Conservation (phyloP, 2,888 invertebrate species). For the Oligia strigilis region DNA sequence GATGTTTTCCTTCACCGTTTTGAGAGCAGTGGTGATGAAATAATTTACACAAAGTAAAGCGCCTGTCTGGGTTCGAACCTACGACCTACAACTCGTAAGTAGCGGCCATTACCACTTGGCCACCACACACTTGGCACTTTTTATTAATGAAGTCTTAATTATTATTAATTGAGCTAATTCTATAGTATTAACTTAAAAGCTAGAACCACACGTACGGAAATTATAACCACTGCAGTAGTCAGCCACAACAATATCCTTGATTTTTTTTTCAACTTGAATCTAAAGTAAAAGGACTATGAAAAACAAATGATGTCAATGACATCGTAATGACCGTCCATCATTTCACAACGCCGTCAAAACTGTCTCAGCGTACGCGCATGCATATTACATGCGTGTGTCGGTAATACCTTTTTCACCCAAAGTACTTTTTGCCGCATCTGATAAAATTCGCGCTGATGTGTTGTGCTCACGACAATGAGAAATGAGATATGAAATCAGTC, state of each 20-base stretch:
- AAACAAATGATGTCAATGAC: constrained; percentile 87
- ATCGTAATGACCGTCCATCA: constrained; percentile 83
- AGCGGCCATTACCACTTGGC: too few relatives aligned
- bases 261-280: constrained; percentile 72
- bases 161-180: not conserved
- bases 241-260: constrained; percentile 74
- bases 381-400: constrained; percentile 64
- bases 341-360: constrained; percentile 81
- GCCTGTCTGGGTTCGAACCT: too few relatives aligned
- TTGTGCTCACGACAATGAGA: constrained; percentile 75
- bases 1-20: too few relatives aligned
- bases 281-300: constrained; percentile 74
- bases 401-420: constrained; percentile 66
- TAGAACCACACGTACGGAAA: constrained; percentile 26
- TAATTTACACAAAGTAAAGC: too few relatives aligned
- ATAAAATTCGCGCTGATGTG: constrained; percentile 82
- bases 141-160: not conserved
- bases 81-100: too few relatives aligned
- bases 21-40: too few relatives aligned
- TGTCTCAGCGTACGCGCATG: constrained; percentile 73
- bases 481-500: constrained; percentile 69
- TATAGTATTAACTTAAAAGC: not conserved
- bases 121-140: not conserved
- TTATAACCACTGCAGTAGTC: constrained; percentile 67
- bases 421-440: constrained; percentile 78